Evolutionary conservation across 37 sponge, comb jelly and placozoan species (phyloP).

Genomic region (Halisarca cf. caerulea): DNA sequence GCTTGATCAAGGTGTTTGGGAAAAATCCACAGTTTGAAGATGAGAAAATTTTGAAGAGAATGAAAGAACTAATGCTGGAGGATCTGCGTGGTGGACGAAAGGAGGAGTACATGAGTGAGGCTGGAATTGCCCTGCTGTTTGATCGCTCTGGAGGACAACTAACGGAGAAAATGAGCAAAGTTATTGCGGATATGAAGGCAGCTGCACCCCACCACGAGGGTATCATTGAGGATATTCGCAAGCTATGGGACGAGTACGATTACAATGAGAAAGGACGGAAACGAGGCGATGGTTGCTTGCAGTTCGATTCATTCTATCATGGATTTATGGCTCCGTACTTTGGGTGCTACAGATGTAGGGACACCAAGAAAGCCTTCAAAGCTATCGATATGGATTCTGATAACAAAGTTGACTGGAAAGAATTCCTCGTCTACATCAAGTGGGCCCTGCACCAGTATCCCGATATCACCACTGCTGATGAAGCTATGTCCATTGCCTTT

Average conservation of each 20-base stretch:
- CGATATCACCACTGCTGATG: slow-evolving; percentile 35
- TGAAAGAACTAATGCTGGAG: slow-evolving; percentile 77
- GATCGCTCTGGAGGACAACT: slow-evolving; percentile 82
- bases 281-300: slow-evolving; percentile 48
- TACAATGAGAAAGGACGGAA: slow-evolving; percentile 15
- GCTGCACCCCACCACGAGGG: slow-evolving; percentile 32
- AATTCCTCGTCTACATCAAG: slow-evolving; percentile 79
- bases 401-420: slow-evolving; percentile 79
- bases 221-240: slow-evolving; percentile 59
- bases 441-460: slow-evolving; percentile 89
- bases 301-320: slow-evolving; percentile 81
- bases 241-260: slow-evolving; percentile 82
- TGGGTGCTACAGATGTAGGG: slow-evolving; percentile 81
- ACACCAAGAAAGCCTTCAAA: slow-evolving; percentile 55
- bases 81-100: slow-evolving; percentile 60
- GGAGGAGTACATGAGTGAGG: slow-evolving; percentile 87
- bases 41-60: slow-evolving; percentile 42
- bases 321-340: slow-evolving; percentile 90
- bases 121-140: slow-evolving; percentile 68
- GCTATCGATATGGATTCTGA: slow-evolving; percentile 85
- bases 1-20: slow-evolving; percentile 67
- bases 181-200: slow-evolving; percentile 40
- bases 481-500: slow-evolving; percentile 62
- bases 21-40: slow-evolving; percentile 59
- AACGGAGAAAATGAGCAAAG: slow-evolving; percentile 56